Conservation (phyloP, 2,888 invertebrate species). For the Melitaea athalia region DNA sequence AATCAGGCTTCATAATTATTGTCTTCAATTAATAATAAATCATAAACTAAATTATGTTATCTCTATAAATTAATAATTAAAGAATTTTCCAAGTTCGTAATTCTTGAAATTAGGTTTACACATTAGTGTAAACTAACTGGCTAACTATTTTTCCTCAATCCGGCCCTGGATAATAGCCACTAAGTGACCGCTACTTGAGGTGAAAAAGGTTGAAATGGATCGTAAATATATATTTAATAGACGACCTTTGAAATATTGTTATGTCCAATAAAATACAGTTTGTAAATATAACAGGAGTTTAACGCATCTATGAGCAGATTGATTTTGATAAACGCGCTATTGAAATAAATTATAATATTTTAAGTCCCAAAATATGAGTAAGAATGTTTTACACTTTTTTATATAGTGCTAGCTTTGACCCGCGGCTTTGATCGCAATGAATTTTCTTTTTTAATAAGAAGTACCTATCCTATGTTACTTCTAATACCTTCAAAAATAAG, state of each 20-base stretch:
- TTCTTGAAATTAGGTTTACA: no score
- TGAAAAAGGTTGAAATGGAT: slow-evolving; percentile 40
- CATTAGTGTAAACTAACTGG: not conserved
- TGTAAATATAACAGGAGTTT: slow-evolving; percentile 1
- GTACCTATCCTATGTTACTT: no score
- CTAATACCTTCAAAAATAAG: no score
- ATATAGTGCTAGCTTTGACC: no score
- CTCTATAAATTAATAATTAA: no score
- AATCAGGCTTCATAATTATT: no score
- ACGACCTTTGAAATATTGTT: slow-evolving; percentile 24
- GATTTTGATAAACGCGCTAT: not conserved
- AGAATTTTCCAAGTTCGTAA: no score
- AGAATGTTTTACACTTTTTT: no score
- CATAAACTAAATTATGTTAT: no score
- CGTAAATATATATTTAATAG: slow-evolving; percentile 44
- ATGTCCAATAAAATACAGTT: slow-evolving; percentile 23
- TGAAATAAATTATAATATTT: slow-evolving; percentile 6
- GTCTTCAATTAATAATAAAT: no score
- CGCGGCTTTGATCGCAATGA: no score
- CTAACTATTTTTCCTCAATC: slow-evolving; percentile 17
- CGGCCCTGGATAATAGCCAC: slow-evolving; percentile 1
- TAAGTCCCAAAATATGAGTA: not conserved
- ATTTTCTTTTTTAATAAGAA: no score
- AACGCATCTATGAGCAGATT: not conserved
- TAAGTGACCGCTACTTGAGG: slow-evolving; percentile 32